Base-by-base conservation (phyloP, 2,797 vertebrate genomes). In the Streptopelia turtur region DNA sequence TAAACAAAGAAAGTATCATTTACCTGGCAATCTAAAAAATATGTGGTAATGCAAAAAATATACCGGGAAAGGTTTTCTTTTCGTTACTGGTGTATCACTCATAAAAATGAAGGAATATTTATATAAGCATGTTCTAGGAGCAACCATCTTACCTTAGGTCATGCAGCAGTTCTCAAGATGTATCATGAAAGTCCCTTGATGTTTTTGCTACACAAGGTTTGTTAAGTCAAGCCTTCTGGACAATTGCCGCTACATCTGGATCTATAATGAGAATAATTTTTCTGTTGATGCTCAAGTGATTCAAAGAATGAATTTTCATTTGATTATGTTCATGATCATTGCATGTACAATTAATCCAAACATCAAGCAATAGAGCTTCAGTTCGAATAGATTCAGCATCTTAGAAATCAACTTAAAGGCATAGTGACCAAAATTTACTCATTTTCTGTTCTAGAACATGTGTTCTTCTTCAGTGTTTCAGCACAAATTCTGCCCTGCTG, bases 1-100 rank as follows among this genome's bases (percentile, higher is more conserved):
- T 82, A 95, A 91, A 83, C 21, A 64, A 96, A 52, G 18, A 89
- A 17, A 23, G n/a, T 72, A 43, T 75, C 95, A 30, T 86, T 97
- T 27, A 95, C 31, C 78, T 93, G 28, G 30, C 43, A 78, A 91
- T 16, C 11, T 16, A 78, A 70, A 83, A 77, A 55, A 56, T 13
- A 68, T 1, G 41, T 74, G 25, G 41, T 52, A 85, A 85, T 12
- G 22, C 2, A 85, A 53, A 64, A 53, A 57, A 59, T 11, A 35
- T 4, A 45, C 3, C 10, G 37, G 5, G 28, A 16, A 2, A 5
- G 2, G 0, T 41, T 84, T 91, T 60, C 3, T 82, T 47, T 53
- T n/a, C 25, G 8, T 16, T 78, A 50, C 8, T 70, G 17, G 1
- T 12, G 31, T 7, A 77, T 64, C 24, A 56, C 2, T 63, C 11